Conservation (phyloP, 2,888 invertebrate species). For the Cremastinae sp. region DNA sequence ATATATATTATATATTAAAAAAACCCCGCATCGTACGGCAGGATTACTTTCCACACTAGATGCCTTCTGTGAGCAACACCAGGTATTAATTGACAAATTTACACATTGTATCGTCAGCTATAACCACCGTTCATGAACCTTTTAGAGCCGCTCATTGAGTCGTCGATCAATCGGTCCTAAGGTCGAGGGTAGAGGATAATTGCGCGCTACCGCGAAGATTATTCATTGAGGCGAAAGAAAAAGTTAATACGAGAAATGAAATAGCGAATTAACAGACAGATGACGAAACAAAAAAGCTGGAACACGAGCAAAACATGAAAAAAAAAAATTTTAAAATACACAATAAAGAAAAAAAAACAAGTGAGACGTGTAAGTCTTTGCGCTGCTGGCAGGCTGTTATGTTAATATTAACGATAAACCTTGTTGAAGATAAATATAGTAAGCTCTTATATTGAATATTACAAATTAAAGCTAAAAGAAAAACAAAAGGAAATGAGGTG, state of each 20-base stretch:
- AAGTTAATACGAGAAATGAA: conserved; percentile 14
- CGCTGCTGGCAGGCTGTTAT: conserved; percentile 80
- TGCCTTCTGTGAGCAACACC: conserved; percentile 61
- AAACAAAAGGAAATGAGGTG: conserved; percentile 36
- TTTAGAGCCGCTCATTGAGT: conserved; percentile 65
- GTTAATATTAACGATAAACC: conserved; percentile 78
- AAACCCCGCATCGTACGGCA: conserved; percentile 55
- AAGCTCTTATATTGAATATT: conserved; percentile 75
- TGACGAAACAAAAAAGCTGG: conserved; percentile 27
- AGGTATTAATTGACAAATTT: conserved; percentile 58
- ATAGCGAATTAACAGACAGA: conserved; percentile 16
- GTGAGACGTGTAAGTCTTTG: conserved; percentile 70
- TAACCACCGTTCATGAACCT: conserved; percentile 66
- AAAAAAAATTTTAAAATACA: conserved; percentile 8
- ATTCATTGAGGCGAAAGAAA: conserved; percentile 16
- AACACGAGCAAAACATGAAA: conserved; percentile 40
- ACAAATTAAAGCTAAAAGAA: conserved; percentile 70
- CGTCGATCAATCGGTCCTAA: conserved; percentile 67
- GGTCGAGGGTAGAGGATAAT: conserved; percentile 51
- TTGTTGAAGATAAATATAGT: conserved; percentile 78
- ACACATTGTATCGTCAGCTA: conserved; percentile 61
- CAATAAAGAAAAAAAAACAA: conserved; percentile 61
- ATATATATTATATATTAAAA: conserved; percentile 46
- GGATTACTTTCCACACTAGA: conserved; percentile 62
- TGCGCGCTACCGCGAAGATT: conserved; percentile 48